phyloP scores from a whole-genome alignment of 2,113 vertebrate species.

The Alethe castanea region DNA sequence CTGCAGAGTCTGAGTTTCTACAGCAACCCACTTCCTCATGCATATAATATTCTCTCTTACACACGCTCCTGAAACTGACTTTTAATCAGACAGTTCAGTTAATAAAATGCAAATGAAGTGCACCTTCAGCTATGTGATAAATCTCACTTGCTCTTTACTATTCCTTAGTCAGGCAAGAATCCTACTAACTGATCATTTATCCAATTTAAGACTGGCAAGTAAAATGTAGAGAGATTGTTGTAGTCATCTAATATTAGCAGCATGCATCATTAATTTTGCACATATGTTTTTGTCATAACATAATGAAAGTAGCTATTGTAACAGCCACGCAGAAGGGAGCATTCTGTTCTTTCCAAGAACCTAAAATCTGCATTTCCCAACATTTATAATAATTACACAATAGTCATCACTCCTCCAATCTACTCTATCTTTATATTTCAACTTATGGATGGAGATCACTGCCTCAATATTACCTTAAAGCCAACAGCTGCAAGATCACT shows the following conservation, averaged over 20 bases:
- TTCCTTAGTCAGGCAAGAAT: slow-evolving; percentile 46
- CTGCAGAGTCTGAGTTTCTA: slow-evolving; percentile 49
- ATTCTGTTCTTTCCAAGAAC: not conserved
- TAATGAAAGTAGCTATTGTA: not conserved
- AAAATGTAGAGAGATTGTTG: not conserved
- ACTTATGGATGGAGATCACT: not conserved
- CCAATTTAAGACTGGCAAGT: not conserved
- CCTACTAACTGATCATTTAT: not conserved
- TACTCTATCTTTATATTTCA: not conserved
- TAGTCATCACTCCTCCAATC: not conserved
- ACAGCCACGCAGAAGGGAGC: not conserved
- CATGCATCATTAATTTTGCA: not conserved
- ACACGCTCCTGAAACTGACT: not conserved
- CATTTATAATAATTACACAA: not conserved
- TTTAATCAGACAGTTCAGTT: slow-evolving; percentile 37
- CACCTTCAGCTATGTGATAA: not conserved
- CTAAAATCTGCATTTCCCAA: not conserved
- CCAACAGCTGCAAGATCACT: not conserved
- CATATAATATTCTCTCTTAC: not conserved
- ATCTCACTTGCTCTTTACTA: slow-evolving; percentile 32
- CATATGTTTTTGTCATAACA: slow-evolving; percentile 2
- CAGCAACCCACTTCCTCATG: slow-evolving; percentile 49
- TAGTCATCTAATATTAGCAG: not conserved
- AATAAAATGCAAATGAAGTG: slow-evolving; percentile 29
- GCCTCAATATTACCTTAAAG: not conserved